Evolutionary conservation across 2,888 invertebrate genomes (phyloP), one percentile per base, ranked within the genome.

Genomic region (Drosophila anomelani): DNA sequence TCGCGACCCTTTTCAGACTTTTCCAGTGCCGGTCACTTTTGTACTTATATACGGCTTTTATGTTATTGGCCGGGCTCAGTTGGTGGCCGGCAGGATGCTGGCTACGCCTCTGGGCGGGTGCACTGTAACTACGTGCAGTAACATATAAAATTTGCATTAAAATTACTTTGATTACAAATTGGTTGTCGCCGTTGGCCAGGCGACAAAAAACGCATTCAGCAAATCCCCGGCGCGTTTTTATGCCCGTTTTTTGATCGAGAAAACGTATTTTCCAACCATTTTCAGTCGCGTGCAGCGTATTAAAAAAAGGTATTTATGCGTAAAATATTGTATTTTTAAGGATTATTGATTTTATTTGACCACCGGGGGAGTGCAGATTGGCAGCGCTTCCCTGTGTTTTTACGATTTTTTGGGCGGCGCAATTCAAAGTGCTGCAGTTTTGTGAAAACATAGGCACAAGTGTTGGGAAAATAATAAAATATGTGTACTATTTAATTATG

Each of bases 91-190:
- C 69, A 71, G 71, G 56, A 64, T 69, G 51, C 61, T 53, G 44
- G 44, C 43, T 55, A 46, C 72, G 62, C 71, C 75, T 59, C 77
- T 68, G 75, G 54, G 58, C 75, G 76, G 23, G 23, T 54, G 54
- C 54, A 54, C 54, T 54, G 54, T 12, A 38, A 54, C 80, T 77
- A 67, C 80, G 74, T 79, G 80, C 77, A 61, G 74, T 77, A 75
- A 77, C 72, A 77, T 84, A 88, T 85, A 81, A 88, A 90, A 90
- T 90, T 88, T 90, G 88, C 86, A 90, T 90, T 86, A 85, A 90
- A 90, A 89, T 85, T 77, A 82, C 88, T 90, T 86, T 90, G 86
- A 89, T 90, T 90, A 81, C 88, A 88, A 88, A 90, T 90, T 90
- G 88, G 80, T 80, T 75, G 80, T 58, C 71, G 55, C 68, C 38